Conservation (phyloP, 30 jellyfish, hydroid and myxozoan genomes). For the Phacellophora camtschatica region DNA sequence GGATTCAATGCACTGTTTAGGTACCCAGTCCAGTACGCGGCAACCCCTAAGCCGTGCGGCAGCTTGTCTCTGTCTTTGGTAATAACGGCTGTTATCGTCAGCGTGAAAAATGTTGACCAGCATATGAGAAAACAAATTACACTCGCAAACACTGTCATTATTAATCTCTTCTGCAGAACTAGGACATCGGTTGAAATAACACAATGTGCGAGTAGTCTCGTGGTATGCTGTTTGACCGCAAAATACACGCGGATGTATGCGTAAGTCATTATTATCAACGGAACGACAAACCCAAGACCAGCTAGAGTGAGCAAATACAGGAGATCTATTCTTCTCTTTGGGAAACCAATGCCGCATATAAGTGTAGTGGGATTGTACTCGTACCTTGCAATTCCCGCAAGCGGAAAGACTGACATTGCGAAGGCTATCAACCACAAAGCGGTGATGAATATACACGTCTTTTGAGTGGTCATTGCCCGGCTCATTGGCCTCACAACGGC, state of each 20-base stretch:
- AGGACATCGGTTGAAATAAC: conserved; percentile 67
- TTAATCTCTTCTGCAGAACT: conserved; percentile 70
- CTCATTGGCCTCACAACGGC: conserved; percentile 95
- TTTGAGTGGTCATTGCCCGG: conserved; percentile 78
- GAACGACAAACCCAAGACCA: conserved; percentile 77
- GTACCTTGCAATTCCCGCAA: conserved; percentile 66
- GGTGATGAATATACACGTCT: conserved; percentile 50
- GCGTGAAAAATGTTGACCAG: conserved; percentile 90
- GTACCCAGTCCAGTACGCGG: conserved; percentile 98
- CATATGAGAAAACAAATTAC: conserved; percentile 81
- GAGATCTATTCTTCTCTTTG: conserved; percentile 46
- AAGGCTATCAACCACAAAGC: conserved; percentile 70
- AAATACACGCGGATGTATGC: conserved; percentile 74
- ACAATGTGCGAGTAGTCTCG: conserved; percentile 72
- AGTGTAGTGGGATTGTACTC: conserved; percentile 88
- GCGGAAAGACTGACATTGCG: conserved; percentile 73
- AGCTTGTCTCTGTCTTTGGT: conserved; percentile 37
- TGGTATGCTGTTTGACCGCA: conserved; percentile 77
- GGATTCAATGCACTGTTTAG: conserved; percentile 91
- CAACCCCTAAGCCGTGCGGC: conserved; percentile 94
- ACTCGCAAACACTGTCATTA: conserved; percentile 81
- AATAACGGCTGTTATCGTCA: conserved; percentile 55
- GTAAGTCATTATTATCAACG: conserved; percentile 45
- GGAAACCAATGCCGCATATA: conserved; percentile 96
- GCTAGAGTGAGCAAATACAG: conserved; percentile 56